Evolutionary conservation across 2,888 invertebrate genomes (phyloP).

Genomic region (Antitype chi): DNA sequence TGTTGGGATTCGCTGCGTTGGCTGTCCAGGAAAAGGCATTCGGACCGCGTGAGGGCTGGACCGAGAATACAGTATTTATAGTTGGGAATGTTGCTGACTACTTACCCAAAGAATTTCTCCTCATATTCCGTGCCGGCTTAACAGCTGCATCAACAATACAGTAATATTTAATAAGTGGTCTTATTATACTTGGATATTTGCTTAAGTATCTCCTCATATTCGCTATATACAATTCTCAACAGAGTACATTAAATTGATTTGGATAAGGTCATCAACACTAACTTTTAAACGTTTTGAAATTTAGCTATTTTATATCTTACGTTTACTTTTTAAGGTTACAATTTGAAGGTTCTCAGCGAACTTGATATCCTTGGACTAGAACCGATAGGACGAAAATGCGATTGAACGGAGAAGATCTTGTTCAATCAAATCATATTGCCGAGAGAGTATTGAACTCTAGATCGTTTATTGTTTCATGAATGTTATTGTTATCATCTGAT

Average conservation of each 20-base stretch:
- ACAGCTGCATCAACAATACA: slow-evolving; percentile 4
- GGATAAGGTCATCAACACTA: slow-evolving; percentile 22
- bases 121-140: slow-evolving; percentile 17
- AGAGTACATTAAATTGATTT: slow-evolving; percentile 38
- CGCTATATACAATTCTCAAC: slow-evolving; percentile 4
- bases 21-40: slow-evolving; percentile 85
- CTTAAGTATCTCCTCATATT: slow-evolving; percentile 6
- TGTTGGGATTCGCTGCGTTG: slow-evolving; percentile 85
- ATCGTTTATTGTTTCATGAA: not conserved
- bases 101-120: slow-evolving; percentile 64
- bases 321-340: slow-evolving; percentile 34
- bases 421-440: slow-evolving; percentile 12
- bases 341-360: slow-evolving; percentile 46
- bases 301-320: slow-evolving; percentile 20
- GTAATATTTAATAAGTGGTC: not conserved
- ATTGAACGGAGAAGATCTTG: slow-evolving; percentile 17
- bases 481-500: not conserved
- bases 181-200: slow-evolving; percentile 1
- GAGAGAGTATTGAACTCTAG: slow-evolving; percentile 11
- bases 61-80: slow-evolving; percentile 74
- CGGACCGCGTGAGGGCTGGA: slow-evolving; percentile 84
- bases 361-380: slow-evolving; percentile 64
- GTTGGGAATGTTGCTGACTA: slow-evolving; percentile 85
- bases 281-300: slow-evolving; percentile 13
- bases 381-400: slow-evolving; percentile 41